A percentile compares a stretch with the other conserved stretches of the same genome.
These are phyloP conservation scores for Pristionchus fissidentatus DNA, from an alignment of 2,888 invertebrate genomes.

Conservation along the genomic window DNA sequence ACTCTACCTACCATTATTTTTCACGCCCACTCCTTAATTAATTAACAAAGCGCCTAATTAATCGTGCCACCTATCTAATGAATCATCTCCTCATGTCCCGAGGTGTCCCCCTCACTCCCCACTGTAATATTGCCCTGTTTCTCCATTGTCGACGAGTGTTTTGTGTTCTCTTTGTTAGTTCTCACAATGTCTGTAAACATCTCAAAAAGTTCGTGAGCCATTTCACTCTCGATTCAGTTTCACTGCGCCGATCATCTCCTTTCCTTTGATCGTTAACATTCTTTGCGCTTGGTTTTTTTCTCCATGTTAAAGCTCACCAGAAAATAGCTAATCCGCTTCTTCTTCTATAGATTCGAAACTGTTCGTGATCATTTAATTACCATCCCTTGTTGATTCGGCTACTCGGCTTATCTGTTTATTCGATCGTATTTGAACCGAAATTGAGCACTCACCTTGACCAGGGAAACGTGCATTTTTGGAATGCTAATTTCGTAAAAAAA, in stretches of 20 bases:
- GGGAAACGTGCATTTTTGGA: too few relatives aligned
- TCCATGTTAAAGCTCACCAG: too few relatives aligned
- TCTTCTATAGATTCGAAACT: too few relatives aligned
- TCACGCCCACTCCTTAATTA: too few relatives aligned
- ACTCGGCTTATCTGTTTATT: not conserved
- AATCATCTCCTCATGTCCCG: not conserved
- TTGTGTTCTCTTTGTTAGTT: conserved; percentile 27
- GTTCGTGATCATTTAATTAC: not conserved
- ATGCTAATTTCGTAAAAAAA: too few relatives aligned
- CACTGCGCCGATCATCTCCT: not conserved
- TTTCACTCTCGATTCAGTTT: not conserved
- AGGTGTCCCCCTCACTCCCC: not conserved
- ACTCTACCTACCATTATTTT: too few relatives aligned
- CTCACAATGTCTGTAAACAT: conserved; percentile 14
- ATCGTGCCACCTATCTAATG: not conserved
- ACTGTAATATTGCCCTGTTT: not conserved
- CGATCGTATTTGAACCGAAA: too few relatives aligned
- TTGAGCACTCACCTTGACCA: too few relatives aligned
- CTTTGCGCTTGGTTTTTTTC: not conserved
- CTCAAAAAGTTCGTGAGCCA: conserved; percentile 15
- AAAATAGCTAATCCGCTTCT: too few relatives aligned
- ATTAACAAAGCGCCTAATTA: too few relatives aligned
- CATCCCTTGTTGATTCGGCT: not conserved
- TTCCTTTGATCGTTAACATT: not conserved
- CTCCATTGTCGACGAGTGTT: conserved; percentile 11